Base-by-base conservation (phyloP, 2,113 vertebrate genomes). In the Podiceps cristatus region DNA sequence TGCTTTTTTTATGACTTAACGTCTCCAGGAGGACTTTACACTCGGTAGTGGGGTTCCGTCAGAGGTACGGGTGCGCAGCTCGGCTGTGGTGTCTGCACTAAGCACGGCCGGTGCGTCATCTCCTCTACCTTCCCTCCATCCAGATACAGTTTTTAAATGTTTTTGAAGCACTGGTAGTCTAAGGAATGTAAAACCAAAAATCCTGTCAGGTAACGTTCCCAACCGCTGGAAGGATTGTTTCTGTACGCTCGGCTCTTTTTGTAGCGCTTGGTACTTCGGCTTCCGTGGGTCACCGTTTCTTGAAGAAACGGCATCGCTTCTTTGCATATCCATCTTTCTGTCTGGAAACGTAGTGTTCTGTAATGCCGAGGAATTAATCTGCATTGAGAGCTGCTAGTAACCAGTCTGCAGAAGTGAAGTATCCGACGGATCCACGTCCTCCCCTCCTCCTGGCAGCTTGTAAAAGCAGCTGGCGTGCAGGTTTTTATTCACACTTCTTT, bases 11-110 rank as follows among this genome's bases (percentile, higher is more conserved):
- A 40, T 45, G 47, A 50, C 23, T 55, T 56, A 31, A 18, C 20
- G 2, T 59, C 66, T 77, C 68, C 23, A 1, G 10, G 45, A 56
- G 35, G 40, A 50, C 47, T 74, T 92, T 19, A 23, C 9, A 4
- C 60, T 15, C 49, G 18, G 5, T 62, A 18, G 0, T 4, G 18
- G 16, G 18, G 9, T 63, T 93, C 52, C 3, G 0, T 35, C 53
- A 29, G 14, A 68, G 35, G 7, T 10, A 7, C 45, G 47, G 33
- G 44, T 31, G 28, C 25, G 3, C 31, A 22, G 16, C 63, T 35
- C 52, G 64, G 24, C 42, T 35, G 28, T 49, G 27, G 45, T 24
- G 20, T 18, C 47, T 33, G 56, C 35, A 6, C n/a, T 37, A 49
- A 67, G 53, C 60, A 33, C 5, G 0, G 60, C 27, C 35, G 60